Evolutionary conservation across 2,797 vertebrate species (phyloP).

Genomic region (Tarsius wallacei): DNA sequence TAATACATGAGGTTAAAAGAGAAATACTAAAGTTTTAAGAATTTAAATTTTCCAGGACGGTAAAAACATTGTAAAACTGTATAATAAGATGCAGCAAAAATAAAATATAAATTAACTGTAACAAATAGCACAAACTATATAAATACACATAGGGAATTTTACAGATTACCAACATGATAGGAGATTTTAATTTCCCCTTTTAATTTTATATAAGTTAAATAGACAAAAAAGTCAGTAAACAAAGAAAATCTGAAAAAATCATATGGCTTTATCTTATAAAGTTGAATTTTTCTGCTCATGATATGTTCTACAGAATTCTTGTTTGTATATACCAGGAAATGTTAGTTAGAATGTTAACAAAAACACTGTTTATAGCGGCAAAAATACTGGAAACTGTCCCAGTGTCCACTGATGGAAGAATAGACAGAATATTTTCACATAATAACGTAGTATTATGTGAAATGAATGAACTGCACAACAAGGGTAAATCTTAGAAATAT

Average conservation of each 20-base stretch:
- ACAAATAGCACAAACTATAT: not conserved
- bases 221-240: not conserved
- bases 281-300: not conserved
- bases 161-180: not conserved
- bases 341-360: not conserved
- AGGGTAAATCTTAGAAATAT: not conserved
- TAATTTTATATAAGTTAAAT: not conserved
- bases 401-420: not conserved
- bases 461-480: not conserved
- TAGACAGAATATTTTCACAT: not conserved
- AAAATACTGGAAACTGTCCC: not conserved
- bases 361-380: not conserved
- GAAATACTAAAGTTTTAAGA: not conserved
- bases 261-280: not conserved
- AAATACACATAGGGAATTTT: slow-evolving; percentile 7
- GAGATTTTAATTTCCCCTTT: not conserved
- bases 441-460: not conserved
- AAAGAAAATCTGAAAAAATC: not conserved
- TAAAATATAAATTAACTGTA: not conserved
- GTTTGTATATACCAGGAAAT: no score
- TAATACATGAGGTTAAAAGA: not conserved
- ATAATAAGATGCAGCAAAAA: not conserved
- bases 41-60: not conserved
- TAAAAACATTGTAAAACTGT: not conserved
- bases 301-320: not conserved